Base-by-base conservation (phyloP, 2,113 vertebrate species). In the Chlorodrepanis virens region DNA sequence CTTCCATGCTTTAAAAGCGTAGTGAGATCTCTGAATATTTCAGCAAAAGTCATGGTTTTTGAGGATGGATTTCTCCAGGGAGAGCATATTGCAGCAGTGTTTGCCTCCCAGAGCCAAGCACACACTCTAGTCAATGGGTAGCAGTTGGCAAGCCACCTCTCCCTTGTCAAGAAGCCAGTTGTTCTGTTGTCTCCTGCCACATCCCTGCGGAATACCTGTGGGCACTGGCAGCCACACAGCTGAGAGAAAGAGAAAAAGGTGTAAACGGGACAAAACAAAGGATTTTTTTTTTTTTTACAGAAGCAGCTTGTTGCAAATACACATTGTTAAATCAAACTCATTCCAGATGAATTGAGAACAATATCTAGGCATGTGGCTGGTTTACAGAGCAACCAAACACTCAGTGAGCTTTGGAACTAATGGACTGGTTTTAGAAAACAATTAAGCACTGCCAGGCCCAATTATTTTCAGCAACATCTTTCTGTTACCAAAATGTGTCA, bases 381-480 rank as follows among this genome's bases (percentile, higher is more conserved):
- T 78, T 96, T 96, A 71, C 29, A 89, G 94, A 93, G 72, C 93
- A 39, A 90, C 88, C 89, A 80, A 91, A 94, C 95, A 94, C 78
- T 85, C 94, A 39, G 80, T 28, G 54, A 87, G 97, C 23, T 45
- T 97, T 95, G 97, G 97, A 97, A 94, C 87, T 94, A 81, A 95
- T 61, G 88, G 94, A 75, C 92, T 88, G 82, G 54, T 77, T 96
- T 96, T 98, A 97, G 98, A 97, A 96, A 88, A 35, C 2, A 87
- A 70, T 82, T 19, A 87, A 93, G 69, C 12, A 92, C 96, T 98
- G 98, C 98, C 98, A 98, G 96, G 89, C 93, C 93, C 96, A 98
- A 98, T 98, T 98, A 98, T 97, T 98, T 97, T 97, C 98, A 98
- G 97, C 97, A 98, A 96, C 96, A 92, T 97, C 97, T 97, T 97